Base-by-base conservation (phyloP, 2,888 invertebrate genomes). In the Plebejus argus region DNA sequence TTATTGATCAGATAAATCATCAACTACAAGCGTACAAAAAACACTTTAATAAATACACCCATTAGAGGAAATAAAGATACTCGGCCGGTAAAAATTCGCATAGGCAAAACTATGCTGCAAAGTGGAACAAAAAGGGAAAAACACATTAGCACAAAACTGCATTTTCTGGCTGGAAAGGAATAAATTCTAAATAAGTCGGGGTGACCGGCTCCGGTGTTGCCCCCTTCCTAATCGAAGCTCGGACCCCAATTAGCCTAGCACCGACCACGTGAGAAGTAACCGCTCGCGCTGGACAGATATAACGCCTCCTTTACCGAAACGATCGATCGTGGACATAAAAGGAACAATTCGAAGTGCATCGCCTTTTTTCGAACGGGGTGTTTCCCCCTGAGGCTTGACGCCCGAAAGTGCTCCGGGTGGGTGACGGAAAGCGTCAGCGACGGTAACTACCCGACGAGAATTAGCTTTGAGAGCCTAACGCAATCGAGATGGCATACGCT, bases 261-360 rank as follows among this genome's bases (percentile, higher is more conserved):
- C 89, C 84, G 84, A 84, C 89, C 90, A 90, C 89, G 91, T 91
- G 92, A 87, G 89, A 91, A 91, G 89, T 88, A 87, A 88, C 87
- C 80, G 81, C 82, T 85, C 83, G 82, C 83, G 84, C 87, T 84
- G 89, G 88, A 88, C 89, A 89, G 90, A 91, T 91, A 91, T 90
- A 92, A 91, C 89, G 90, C 91, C 89, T 91, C 91, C 91, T 92
- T 92, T 89, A 88, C 90, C 87, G 90, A 89, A 91, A 89, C 93
- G 93, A 93, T 94, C 94, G 93, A 94, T 94, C 86, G 90, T 88
- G 89, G 91, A 91, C 93, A 92, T 87, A 94, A 94, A 94, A 94
- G 90, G 93, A 92, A 93, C 93, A 93, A 92, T 92, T 88, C 87
- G 87, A 91, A 91, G 91, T 92, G 91, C 91, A 93, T 92, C 91